Percentiles rank a stretch among this genome's conserved stretches.
phyloP scores from a whole-genome alignment of 2,113 vertebrate species.

The Hydrolagus affinis region DNA sequence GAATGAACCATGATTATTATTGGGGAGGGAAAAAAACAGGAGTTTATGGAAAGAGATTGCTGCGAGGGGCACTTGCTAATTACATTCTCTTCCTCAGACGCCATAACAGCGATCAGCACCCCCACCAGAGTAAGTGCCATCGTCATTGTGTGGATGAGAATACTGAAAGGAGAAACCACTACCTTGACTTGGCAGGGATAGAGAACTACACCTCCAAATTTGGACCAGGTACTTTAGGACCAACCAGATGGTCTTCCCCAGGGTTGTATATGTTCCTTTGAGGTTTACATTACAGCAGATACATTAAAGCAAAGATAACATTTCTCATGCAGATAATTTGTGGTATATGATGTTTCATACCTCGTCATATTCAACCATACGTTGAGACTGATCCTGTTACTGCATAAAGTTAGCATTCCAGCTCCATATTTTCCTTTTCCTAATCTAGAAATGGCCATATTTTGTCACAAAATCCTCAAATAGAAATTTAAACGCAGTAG shows the following conservation, averaged over 20 bases:
- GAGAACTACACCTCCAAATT: slow-evolving; percentile 97
- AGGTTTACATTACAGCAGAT: neutral
- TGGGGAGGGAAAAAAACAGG: too few relatives aligned
- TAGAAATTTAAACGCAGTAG: too few relatives aligned
- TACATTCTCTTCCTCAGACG: slow-evolving; percentile 60
- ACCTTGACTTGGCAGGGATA: slow-evolving; percentile 94
- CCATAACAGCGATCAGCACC: slow-evolving; percentile 78
- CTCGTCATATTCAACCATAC: too few relatives aligned
- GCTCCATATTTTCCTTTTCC: too few relatives aligned
- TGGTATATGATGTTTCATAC: too few relatives aligned
- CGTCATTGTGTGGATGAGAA: slow-evolving; percentile 93
- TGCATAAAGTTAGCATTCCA: too few relatives aligned
- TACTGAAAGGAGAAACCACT: slow-evolving; percentile 98
- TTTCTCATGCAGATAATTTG: neutral
- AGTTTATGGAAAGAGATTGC: too few relatives aligned
- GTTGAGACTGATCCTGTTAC: too few relatives aligned
- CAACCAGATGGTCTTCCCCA: neutral
- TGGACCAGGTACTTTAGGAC: slow-evolving; percentile 67
- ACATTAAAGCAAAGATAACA: neutral
- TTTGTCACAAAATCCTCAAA: too few relatives aligned
- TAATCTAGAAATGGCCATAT: too few relatives aligned
- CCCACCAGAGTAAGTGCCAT: slow-evolving; percentile 74
- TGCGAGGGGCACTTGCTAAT: neutral
- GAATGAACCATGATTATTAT: too few relatives aligned
- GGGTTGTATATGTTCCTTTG: too few relatives aligned